A percentile compares a stretch with the other conserved stretches of the same genome.
These are phyloP conservation scores for Momotus momota DNA, from an alignment of 2,797 vertebrate genomes.

Conservation along the genomic window DNA sequence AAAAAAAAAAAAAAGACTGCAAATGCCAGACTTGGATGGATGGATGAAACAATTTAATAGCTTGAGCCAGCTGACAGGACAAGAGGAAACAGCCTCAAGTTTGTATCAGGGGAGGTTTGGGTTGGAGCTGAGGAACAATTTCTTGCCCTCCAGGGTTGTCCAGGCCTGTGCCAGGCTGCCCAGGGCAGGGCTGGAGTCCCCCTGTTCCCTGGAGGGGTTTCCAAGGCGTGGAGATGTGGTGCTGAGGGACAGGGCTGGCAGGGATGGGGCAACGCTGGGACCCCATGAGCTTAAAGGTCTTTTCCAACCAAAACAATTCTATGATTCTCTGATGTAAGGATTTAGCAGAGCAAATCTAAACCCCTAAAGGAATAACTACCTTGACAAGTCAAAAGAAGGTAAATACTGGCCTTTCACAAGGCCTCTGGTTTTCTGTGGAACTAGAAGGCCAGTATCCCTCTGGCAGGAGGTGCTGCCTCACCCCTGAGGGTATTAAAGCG, in stretches of 20 bases:
- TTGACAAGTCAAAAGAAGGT: background rate
- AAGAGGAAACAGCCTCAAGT: background rate
- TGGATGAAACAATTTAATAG: background rate
- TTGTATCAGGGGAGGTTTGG: background rate
- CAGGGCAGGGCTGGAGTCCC: background rate
- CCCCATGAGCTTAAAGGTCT: background rate
- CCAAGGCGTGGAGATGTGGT: background rate
- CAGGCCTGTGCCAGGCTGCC: background rate
- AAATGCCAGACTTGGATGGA: background rate
- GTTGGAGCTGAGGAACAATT: background rate
- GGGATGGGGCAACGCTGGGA: background rate
- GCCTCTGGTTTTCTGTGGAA: fast-evolving
- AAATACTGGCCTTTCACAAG: background rate
- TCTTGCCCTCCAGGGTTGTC: background rate
- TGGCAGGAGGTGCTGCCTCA: background rate
- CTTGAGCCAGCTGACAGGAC: background rate
- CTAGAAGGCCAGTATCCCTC: background rate
- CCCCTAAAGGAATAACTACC: background rate
- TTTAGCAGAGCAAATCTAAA: background rate
- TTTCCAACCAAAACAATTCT: background rate
- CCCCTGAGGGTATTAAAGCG: background rate
- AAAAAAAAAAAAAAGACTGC: background rate
- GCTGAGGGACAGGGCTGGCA: background rate
- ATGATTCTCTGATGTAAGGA: background rate
- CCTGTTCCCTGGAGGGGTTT: background rate